Percentiles rank a stretch among this genome's conserved stretches.
phyloP scores from a whole-genome alignment of 2,113 vertebrate genomes.

The Chroicocephalus ridibundus region DNA sequence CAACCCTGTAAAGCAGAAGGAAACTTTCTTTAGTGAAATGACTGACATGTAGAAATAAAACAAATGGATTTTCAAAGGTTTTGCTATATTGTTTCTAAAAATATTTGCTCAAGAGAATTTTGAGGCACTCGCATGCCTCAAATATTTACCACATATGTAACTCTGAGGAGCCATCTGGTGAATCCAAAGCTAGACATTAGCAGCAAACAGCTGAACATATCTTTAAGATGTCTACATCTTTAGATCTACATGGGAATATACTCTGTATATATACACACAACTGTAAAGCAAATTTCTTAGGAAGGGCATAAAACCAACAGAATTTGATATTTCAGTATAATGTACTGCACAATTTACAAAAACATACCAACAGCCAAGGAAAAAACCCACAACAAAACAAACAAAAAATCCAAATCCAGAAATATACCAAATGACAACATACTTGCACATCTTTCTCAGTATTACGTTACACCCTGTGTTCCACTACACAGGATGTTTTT shows the following conservation, averaged over 20 bases:
- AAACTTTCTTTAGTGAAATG: background rate
- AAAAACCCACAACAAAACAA: background rate
- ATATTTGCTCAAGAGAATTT: background rate
- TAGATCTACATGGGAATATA: background rate
- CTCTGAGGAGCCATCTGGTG: background rate
- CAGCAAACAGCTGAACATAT: background rate
- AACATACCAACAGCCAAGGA: background rate
- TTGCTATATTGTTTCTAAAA: background rate
- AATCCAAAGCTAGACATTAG: background rate
- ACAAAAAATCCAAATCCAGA: background rate
- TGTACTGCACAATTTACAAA: background rate
- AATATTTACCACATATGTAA: background rate
- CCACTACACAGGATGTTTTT: background rate
- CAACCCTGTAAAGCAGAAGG: background rate
- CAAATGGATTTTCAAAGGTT: background rate
- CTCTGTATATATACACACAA: background rate
- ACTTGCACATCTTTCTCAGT: background rate
- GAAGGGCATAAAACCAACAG: background rate
- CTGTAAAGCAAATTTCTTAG: background rate
- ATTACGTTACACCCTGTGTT: background rate
- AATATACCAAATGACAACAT: background rate
- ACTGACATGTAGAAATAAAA: background rate
- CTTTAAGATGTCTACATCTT: background rate
- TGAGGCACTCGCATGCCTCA: background rate
- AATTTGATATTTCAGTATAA: background rate